These are phyloP conservation scores for Ictalurus furcatus DNA, from an alignment of 2,113 vertebrate genomes.

Conservation along the genomic window DNA sequence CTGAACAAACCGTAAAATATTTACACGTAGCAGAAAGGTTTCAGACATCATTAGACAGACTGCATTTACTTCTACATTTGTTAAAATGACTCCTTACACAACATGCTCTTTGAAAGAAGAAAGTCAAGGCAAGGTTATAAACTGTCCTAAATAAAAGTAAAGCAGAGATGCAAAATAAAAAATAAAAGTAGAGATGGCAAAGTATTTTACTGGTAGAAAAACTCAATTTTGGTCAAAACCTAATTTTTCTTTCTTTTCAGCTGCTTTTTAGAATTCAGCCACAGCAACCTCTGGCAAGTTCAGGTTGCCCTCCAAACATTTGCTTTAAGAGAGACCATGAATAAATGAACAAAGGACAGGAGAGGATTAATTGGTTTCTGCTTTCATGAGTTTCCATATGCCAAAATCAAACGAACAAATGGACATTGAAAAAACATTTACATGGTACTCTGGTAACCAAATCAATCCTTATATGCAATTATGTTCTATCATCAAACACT, in stretches of 20 bases:
- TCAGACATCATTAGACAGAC: not conserved
- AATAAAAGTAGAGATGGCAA: not conserved
- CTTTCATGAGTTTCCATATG: not conserved
- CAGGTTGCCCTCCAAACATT: not conserved
- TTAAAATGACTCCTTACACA: not conserved
- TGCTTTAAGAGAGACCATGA: not conserved
- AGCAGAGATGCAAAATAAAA: not conserved
- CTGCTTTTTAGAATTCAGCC: not conserved
- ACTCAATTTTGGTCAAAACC: not conserved
- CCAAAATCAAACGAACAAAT: not conserved
- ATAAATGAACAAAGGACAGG: not conserved
- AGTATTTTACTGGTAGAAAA: not conserved
- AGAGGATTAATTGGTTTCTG: not conserved
- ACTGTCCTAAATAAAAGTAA: not conserved
- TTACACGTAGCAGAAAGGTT: not conserved
- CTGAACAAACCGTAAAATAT: not conserved
- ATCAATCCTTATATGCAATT: not conserved
- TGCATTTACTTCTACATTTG: not conserved
- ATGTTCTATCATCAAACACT: slow-evolving; percentile 3
- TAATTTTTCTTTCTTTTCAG: not conserved
- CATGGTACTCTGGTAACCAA: not conserved
- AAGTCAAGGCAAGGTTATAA: not conserved
- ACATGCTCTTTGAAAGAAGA: not conserved
- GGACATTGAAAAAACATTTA: not conserved
- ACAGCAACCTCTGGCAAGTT: not conserved